phyloP scores from a whole-genome alignment of 37 sponge, comb jelly and placozoan genomes.

The Crambe crambe region DNA sequence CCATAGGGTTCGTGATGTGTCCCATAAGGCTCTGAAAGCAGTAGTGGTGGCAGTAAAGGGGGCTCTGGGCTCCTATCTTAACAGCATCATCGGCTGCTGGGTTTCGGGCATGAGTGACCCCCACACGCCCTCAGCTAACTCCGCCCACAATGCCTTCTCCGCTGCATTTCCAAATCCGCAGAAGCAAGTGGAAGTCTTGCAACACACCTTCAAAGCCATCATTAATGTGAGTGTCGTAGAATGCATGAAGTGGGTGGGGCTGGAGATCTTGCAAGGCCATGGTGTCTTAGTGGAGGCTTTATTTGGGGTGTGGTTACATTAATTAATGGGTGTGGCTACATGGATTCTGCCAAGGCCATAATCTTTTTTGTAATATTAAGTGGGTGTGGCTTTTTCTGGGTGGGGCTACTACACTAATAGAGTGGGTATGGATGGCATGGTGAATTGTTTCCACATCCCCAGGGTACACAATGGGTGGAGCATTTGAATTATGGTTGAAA shows the following conservation, averaged over 20 bases:
- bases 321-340: background rate
- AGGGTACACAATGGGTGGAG: too few relatives aligned
- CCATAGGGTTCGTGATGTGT: constrained; percentile 56
- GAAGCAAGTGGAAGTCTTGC: constrained; percentile 42
- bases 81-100: constrained; percentile 71
- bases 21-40: constrained; percentile 57
- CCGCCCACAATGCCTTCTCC: constrained; percentile 63
- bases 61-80: constrained; percentile 52
- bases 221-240: constrained; percentile 17
- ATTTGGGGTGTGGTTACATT: background rate
- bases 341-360: background rate
- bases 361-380: background rate
- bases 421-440: too few relatives aligned
- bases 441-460: too few relatives aligned
- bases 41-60: constrained; percentile 30
- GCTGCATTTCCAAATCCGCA: constrained; percentile 33
- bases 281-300: too few relatives aligned
- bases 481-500: too few relatives aligned
- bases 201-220: constrained; percentile 28
- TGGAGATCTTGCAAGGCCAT: too few relatives aligned
- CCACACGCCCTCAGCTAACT: constrained; percentile 45
- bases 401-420: too few relatives aligned
- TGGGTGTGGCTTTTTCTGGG: too few relatives aligned
- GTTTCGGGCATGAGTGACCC: constrained; percentile 76
- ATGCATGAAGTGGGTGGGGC: too few relatives aligned